phyloP scores from a whole-genome alignment of 2,888 invertebrate genomes.

The Marronus borbonicus region DNA sequence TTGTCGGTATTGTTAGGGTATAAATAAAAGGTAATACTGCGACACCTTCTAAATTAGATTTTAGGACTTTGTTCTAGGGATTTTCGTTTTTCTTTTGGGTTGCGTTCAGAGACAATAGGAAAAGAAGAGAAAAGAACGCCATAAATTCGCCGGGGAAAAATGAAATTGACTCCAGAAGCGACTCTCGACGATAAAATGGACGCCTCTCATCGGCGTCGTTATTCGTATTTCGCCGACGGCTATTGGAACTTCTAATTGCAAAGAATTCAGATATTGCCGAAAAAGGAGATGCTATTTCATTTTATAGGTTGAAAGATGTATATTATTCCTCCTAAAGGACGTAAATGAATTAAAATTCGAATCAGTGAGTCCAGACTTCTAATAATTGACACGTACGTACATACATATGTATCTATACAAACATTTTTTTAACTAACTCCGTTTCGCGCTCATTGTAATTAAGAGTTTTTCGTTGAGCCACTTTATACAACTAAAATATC shows the following conservation, averaged over 20 bases:
- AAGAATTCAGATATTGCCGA: slow-evolving; percentile 15
- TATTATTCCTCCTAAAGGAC: background rate
- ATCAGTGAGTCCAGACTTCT: too few species aligned
- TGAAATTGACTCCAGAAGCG: slow-evolving; percentile 32
- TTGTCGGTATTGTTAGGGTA: slow-evolving; percentile 31
- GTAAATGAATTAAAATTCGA: too few species aligned
- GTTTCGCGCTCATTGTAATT: too few species aligned
- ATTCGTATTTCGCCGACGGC: background rate
- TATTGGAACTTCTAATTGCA: slow-evolving; percentile 34
- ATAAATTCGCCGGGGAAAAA: slow-evolving; percentile 33
- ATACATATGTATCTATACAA: too few species aligned
- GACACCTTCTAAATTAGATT: slow-evolving; percentile 49
- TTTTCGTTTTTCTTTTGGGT: slow-evolving; percentile 25
- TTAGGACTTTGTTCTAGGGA: slow-evolving; percentile 41
- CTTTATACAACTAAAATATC: too few species aligned
- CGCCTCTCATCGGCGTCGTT: background rate
- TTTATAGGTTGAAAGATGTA: background rate
- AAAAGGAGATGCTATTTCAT: background rate
- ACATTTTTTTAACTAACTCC: too few species aligned
- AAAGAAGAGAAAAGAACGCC: slow-evolving; percentile 28
- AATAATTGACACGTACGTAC: too few species aligned
- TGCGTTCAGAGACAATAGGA: too few species aligned
- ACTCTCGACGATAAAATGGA: slow-evolving; percentile 11
- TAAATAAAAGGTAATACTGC: slow-evolving; percentile 47
- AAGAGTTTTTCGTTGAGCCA: too few species aligned